Evolutionary conservation across 2,113 vertebrate genomes (phyloP), one percentile per base, ranked within the genome.

Genomic region (Grus americana): DNA sequence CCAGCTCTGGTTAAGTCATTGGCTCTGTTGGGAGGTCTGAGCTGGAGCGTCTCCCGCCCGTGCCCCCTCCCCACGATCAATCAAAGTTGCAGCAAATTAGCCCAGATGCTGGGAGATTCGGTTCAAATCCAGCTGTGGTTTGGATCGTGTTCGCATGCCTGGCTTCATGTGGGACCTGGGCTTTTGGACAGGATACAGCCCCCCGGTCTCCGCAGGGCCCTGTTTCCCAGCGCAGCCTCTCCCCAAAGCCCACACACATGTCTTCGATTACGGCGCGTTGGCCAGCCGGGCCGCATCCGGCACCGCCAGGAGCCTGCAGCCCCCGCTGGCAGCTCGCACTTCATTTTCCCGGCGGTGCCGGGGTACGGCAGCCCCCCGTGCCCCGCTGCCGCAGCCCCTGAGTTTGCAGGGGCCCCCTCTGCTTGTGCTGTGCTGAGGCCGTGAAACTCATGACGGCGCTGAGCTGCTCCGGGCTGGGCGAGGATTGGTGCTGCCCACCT

Each of bases 161-260:
- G 97, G 96, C 95, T 95, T 88, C 96, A 95, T 95, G 96, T 96
- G 95, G 93, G 95, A 92, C 95, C 93, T 81, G 92, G 94, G 95
- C 87, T 88, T 79, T 97, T 97, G 96, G 96, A 97, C 95, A 92
- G 96, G 96, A 97, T 94, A 74, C 94, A 94, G 92, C 96, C 83
- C 97, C 96, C 96, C 67, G 89, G 95, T 95, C 96, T 96, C 96
- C 73, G 30, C 93, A 97, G 96, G 96, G 95, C 96, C 95, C 95
- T 32, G 89, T 95, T 97, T 96, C 96, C 95, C 96, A 95, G 94
- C 86, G 55, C 94, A 92, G 93, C 93, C 93, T 88, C 91, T 95
- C 96, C 95, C 96, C 90, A 71, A 93, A 96, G 91, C 95, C 94
- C 97, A 93, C 97, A 95, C 97, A 97, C 97, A 95, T 96, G 96